phyloP scores from a whole-genome alignment of 2,113 vertebrate species.

The Lagopus leucura region DNA sequence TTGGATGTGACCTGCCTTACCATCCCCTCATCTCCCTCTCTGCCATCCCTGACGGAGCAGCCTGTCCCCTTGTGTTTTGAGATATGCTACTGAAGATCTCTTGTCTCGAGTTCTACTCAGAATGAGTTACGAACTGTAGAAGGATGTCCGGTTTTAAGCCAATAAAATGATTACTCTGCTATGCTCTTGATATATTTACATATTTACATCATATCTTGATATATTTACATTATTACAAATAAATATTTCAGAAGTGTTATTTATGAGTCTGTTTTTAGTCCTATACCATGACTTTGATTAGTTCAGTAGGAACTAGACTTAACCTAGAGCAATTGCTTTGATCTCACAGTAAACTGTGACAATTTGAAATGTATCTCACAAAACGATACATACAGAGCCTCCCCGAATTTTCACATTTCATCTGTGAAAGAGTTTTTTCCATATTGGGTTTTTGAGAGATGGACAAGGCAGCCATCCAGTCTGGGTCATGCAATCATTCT shows the following conservation, averaged over 20 bases:
- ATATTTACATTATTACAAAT: not conserved
- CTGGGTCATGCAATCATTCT: not conserved
- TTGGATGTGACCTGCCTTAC: not conserved
- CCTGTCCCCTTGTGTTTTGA: too few species aligned
- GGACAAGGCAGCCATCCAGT: fast-evolving
- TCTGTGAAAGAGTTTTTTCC: not conserved
- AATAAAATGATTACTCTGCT: not conserved
- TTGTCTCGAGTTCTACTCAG: not conserved
- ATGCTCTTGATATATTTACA: not conserved
- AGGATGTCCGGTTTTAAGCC: not conserved
- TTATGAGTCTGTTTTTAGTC: not conserved
- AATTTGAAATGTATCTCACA: not conserved
- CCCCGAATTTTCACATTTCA: not conserved
- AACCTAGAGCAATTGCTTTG: not conserved
- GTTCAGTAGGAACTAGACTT: not conserved
- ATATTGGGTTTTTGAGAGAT: not conserved
- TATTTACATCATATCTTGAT: not conserved
- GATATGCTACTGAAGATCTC: not conserved
- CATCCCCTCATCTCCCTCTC: not conserved
- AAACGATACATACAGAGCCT: not conserved
- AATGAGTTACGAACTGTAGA: not conserved
- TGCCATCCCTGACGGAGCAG: not conserved
- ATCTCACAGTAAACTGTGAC: not conserved
- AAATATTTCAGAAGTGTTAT: not conserved
- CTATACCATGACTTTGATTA: not conserved